phyloP scores from a whole-genome alignment of 2,888 invertebrate species.

The Folsomia manolachei region DNA sequence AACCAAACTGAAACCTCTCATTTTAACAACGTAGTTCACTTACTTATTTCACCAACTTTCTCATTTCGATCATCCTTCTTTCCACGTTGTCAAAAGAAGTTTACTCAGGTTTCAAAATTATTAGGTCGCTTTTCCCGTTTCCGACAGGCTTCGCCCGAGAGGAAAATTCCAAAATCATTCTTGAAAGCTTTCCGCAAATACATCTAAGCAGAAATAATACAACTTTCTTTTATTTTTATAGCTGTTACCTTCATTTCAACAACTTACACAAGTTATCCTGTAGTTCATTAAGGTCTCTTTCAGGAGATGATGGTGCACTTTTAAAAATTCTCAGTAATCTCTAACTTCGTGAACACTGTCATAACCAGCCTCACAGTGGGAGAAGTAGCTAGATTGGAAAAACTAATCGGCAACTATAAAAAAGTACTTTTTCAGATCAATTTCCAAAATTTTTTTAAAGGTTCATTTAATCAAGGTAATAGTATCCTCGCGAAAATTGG shows the following conservation, averaged over 20 bases:
- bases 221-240: not conserved
- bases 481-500: too few species aligned
- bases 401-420: not conserved
- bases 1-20: not conserved
- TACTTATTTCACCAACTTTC: not conserved
- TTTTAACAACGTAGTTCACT: not conserved
- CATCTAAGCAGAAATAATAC: not conserved
- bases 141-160: not conserved
- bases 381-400: not conserved
- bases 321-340: not conserved
- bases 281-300: too few species aligned
- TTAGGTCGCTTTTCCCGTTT: not conserved
- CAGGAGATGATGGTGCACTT: not conserved
- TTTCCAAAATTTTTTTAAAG: not conserved
- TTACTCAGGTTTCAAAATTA: too few species aligned
- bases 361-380: slow-evolving; percentile 5
- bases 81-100: too few species aligned
- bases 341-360: not conserved
- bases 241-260: not conserved
- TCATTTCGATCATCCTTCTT: not conserved
- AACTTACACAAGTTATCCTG: too few species aligned
- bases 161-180: not conserved
- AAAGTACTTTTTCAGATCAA: not conserved
- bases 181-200: not conserved
- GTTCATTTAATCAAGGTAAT: not conserved